Evolutionary conservation across 23 tunicate genomes (phyloP).

Genomic region (Corella eumyota): DNA sequence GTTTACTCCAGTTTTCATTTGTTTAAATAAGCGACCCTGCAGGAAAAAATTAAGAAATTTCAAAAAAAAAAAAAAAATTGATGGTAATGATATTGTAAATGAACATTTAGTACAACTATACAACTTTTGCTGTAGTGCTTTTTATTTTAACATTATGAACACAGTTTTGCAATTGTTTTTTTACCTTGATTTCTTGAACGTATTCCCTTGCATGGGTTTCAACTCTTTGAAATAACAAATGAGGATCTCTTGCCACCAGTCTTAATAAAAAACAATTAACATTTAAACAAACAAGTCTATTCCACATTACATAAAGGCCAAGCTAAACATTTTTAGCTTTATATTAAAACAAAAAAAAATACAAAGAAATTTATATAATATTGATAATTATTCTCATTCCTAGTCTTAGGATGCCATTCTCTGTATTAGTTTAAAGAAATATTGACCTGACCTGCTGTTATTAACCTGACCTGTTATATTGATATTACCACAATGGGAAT

Average conservation of each 20-base stretch:
- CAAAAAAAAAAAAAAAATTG: neutral
- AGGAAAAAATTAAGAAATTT: neutral
- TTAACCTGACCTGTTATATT: too few relatives aligned
- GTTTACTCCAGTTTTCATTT: constrained; percentile 36
- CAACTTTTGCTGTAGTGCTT: neutral
- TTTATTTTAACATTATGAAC: neutral
- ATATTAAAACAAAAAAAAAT: too few relatives aligned
- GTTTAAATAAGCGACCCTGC: constrained; percentile 39
- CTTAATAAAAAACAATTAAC: constrained; percentile 13
- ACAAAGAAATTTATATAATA: too few relatives aligned
- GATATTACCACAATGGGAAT: too few relatives aligned
- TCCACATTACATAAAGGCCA: too few relatives aligned
- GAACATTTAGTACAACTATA: neutral
- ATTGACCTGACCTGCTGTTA: too few relatives aligned
- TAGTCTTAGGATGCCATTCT: too few relatives aligned
- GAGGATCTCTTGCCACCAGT: constrained; percentile 37
- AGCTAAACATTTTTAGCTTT: too few relatives aligned
- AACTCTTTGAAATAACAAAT: constrained; percentile 24
- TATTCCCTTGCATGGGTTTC: constrained; percentile 29
- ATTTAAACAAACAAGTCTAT: neutral
- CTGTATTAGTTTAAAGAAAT: too few relatives aligned
- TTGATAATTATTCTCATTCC: too few relatives aligned
- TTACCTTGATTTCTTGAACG: constrained; percentile 44
- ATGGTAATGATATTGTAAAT: neutral
- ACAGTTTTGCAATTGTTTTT: neutral